Evolutionary conservation across 2,797 vertebrate genomes (phyloP), one percentile per base, ranked within the genome.

Genomic region (Borostomias antarcticus): DNA sequence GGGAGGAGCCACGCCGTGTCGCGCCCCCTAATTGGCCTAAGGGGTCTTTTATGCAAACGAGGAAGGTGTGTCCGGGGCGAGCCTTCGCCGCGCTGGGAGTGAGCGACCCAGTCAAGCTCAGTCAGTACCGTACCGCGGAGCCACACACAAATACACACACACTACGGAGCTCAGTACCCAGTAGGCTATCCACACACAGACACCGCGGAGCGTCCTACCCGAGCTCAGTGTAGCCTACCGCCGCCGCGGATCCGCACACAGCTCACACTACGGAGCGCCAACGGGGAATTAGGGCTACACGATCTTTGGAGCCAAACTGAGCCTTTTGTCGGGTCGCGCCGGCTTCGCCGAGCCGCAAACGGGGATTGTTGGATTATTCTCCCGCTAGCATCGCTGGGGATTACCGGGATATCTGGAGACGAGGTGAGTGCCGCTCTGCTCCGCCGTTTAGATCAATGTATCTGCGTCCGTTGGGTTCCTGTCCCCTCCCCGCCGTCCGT

Each of bases 21-120:
- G 63, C 52, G 65, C 65, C 63, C 45, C 43, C 57, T 72, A 69
- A 76, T 76, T 76, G 69, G 73, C 35, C 64, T 56, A 43, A 62
- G 32, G 40, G 50, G 40, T 52, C 30, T 51, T 60, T 59, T 23
- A 70, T 75, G 64, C 56, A 67, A 70, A 75, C 30, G 48, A 68
- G 3, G 58, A 64, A 54, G 73, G 73, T 54, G 73, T 67, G 54
- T 58, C 68, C 26, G 47, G 50, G 47, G 54, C 45, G 58, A 51
- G 63, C 60, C 57, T 5, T 52, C 10, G 56, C 48, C 21, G 62
- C 58, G 56, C 13, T 28, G 26, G 45, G 6, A 53, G 48, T 17
- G 62, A 58, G 61, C 29, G 15, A 28, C 21, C 35, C 67, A 43
- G 28, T 26, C 32, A 33, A 51, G 40, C 29, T 52, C 19, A n/a